Evolutionary conservation across 2,888 invertebrate genomes (phyloP).

Genomic region (Shargacucullia verbasci): DNA sequence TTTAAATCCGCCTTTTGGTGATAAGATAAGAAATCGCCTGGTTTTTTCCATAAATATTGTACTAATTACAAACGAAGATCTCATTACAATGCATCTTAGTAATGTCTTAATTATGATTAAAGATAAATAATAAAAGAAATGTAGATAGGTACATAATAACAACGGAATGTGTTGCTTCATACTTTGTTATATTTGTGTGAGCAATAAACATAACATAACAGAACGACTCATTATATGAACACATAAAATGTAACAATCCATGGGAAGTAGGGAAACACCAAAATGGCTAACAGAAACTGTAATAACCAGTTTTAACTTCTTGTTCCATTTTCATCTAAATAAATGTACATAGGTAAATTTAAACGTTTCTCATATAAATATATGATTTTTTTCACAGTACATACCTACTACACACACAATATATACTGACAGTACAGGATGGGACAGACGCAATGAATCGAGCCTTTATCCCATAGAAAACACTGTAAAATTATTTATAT

Average conservation of each 20-base stretch:
- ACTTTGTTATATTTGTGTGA: neutral
- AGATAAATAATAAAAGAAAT: conserved; percentile 2
- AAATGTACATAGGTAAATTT: too few relatives aligned
- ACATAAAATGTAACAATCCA: conserved; percentile 35
- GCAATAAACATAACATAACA: conserved; percentile 13
- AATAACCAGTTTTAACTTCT: conserved; percentile 15
- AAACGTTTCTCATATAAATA: too few relatives aligned
- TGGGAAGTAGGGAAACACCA: conserved; percentile 37
- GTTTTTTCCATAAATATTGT: conserved; percentile 35
- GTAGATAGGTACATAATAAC: neutral
- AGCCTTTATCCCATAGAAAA: too few relatives aligned
- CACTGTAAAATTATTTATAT: too few relatives aligned
- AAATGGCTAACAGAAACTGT: conserved; percentile 31
- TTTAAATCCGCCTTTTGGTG: conserved; percentile 21
- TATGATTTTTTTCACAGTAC: too few relatives aligned
- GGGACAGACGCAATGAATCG: too few relatives aligned
- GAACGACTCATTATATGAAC: conserved; percentile 18
- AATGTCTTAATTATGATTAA: conserved; percentile 17
- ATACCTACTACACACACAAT: too few relatives aligned
- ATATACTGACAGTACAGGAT: too few relatives aligned
- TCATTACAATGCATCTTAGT: conserved; percentile 4
- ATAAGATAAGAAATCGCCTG: conserved; percentile 40
- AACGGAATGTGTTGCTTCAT: neutral
- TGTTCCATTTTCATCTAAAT: conserved; percentile 9
- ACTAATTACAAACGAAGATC: conserved; percentile 26